A percentile compares a stretch with the other conserved stretches of the same genome.
These are phyloP conservation scores for Nipponacmea schrenckii DNA, from an alignment of 2,888 invertebrate genomes.

Conservation along the genomic window DNA sequence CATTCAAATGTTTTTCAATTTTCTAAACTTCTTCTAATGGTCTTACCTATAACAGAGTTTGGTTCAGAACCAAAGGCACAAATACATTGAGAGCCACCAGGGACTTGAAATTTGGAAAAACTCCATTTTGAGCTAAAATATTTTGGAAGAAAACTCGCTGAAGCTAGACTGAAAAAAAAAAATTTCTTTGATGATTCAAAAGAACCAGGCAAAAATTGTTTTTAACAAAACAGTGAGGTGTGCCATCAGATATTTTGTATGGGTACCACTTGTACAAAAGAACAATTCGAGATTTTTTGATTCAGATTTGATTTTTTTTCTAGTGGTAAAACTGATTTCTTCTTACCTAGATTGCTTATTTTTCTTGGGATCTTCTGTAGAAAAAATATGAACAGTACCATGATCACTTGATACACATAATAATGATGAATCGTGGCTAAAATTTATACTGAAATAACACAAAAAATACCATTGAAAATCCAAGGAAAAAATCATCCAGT, in stretches of 20 bases:
- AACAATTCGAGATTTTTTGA: too few species aligned
- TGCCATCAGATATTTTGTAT: too few species aligned
- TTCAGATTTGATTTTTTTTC: too few species aligned
- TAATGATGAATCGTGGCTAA: slow-evolving; percentile 92
- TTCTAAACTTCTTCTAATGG: too few species aligned
- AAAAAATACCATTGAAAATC: slow-evolving; percentile 10
- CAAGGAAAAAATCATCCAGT: not conserved
- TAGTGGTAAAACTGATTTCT: too few species aligned
- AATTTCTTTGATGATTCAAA: not conserved
- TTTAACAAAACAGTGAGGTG: too few species aligned
- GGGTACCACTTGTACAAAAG: too few species aligned
- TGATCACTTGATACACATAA: slow-evolving; percentile 97
- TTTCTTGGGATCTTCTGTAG: slow-evolving; percentile 84
- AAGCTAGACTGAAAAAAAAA: slow-evolving; percentile 74
- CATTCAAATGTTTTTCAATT: not conserved
- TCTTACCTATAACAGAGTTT: slow-evolving; percentile 92
- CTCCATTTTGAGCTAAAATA: slow-evolving; percentile 99
- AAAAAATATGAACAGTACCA: slow-evolving; percentile 96
- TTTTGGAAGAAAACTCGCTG: slow-evolving; percentile 91
- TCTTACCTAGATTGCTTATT: slow-evolving; percentile 83
- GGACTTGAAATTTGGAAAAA: slow-evolving; percentile 93
- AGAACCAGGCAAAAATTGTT: too few species aligned
- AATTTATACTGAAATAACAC: slow-evolving; percentile 87
- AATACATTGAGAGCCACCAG: slow-evolving; percentile 93
- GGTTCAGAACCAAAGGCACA: slow-evolving; percentile 94